Evolutionary conservation across 2,113 vertebrate genomes (phyloP).

Genomic region (Takifugu flavidus): DNA sequence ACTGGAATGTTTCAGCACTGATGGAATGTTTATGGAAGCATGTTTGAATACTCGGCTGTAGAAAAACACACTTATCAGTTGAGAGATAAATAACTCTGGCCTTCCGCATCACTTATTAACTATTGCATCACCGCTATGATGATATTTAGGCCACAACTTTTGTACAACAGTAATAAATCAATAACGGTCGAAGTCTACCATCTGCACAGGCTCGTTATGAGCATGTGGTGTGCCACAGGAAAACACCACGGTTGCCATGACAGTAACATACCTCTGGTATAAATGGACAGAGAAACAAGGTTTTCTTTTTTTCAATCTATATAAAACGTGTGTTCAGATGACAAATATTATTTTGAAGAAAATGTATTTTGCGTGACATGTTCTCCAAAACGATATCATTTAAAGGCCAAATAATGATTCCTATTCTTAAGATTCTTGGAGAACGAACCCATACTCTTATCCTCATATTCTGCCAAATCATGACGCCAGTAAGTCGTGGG

Average conservation of each 20-base stretch:
- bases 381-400: background rate
- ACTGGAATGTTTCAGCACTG: background rate
- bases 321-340: no score
- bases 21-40: background rate
- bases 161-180: constrained; percentile 26
- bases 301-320: no score
- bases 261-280: no score
- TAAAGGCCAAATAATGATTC: background rate
- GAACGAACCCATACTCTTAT: no score
- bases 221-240: background rate
- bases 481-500: background rate
- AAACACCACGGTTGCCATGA: background rate
- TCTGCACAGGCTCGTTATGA: constrained; percentile 2
- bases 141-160: background rate
- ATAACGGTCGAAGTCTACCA: constrained; percentile 23
- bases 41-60: background rate
- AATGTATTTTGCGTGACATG: background rate
- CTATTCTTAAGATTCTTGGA: no score
- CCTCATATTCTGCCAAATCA: constrained; percentile 2
- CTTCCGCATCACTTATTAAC: constrained; percentile 38
- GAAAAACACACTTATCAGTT: background rate
- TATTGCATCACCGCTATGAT: constrained; percentile 6
- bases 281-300: background rate
- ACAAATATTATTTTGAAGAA: no score
- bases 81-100: background rate